Evolutionary conservation across 2,888 invertebrate species (phyloP).

Genomic region (Macrophya alboannulata): DNA sequence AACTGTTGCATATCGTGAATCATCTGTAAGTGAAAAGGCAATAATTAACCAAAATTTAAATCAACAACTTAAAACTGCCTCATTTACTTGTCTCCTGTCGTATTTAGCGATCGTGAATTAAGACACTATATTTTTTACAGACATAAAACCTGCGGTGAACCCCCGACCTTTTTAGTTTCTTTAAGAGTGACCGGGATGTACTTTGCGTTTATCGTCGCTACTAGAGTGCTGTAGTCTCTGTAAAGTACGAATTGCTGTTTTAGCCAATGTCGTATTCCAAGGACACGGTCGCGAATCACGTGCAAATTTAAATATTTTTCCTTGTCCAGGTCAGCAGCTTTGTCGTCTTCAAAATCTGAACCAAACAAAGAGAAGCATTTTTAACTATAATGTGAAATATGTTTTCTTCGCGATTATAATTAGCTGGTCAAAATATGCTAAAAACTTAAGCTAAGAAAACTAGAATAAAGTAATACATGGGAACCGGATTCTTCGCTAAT

Average conservation of each 20-base stretch:
- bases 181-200: slow-evolving; percentile 67
- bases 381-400: too few relatives aligned
- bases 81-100: neutral
- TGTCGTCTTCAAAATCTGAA: slow-evolving; percentile 33
- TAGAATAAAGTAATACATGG: neutral
- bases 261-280: slow-evolving; percentile 70
- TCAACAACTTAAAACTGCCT: neutral
- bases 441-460: slow-evolving; percentile 8
- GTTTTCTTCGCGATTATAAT: too few relatives aligned
- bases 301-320: slow-evolving; percentile 12
- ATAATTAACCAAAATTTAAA: neutral
- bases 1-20: slow-evolving; percentile 41
- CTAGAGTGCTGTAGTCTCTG: slow-evolving; percentile 68
- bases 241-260: slow-evolving; percentile 72
- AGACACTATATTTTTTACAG: neutral
- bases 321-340: neutral
- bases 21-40: slow-evolving; percentile 38
- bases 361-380: neutral
- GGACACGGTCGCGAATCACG: slow-evolving; percentile 64
- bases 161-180: slow-evolving; percentile 65
- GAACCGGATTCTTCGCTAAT: slow-evolving; percentile 30
- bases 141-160: neutral
- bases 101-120: neutral
- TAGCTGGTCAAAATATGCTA: neutral
- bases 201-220: slow-evolving; percentile 68